Evolutionary conservation across 1,140 invertebrate species (phyloP).

Genomic region (Cepaea nemoralis): DNA sequence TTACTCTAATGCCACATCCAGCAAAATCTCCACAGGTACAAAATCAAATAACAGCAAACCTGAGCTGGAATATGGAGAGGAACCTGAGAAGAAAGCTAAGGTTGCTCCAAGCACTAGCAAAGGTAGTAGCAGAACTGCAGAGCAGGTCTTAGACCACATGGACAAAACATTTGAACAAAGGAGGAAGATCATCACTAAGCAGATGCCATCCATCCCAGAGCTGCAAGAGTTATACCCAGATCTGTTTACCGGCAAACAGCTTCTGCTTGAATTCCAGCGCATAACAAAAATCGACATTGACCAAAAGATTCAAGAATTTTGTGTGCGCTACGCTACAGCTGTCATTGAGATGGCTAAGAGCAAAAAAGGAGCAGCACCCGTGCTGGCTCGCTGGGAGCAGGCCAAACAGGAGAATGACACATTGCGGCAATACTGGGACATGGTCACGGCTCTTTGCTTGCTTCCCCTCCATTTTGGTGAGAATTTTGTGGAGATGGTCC

Average conservation of each 20-base stretch:
- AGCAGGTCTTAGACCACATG: conserved; percentile 64
- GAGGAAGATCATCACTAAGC: conserved; percentile 63
- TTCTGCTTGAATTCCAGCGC: conserved; percentile 64
- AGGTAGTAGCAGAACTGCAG: conserved; percentile 50
- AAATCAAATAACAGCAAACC: conserved; percentile 5
- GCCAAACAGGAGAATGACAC: conserved; percentile 64
- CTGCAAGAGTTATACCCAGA: conserved; percentile 64
- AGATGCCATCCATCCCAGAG: conserved; percentile 61
- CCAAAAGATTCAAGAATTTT: conserved; percentile 66
- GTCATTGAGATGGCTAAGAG: conserved; percentile 59
- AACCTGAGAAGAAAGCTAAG: conserved; percentile 30
- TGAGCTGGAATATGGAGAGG: conserved; percentile 24
- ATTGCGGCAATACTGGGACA: conserved; percentile 68
- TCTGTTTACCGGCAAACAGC: conserved; percentile 62
- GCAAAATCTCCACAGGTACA: background rate
- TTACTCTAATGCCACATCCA: background rate
- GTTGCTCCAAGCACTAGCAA: background rate
- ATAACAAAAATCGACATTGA: conserved; percentile 66
- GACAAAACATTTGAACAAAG: conserved; percentile 66
- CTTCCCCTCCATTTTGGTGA: conserved; percentile 63
- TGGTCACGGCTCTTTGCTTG: conserved; percentile 66
- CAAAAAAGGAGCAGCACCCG: conserved; percentile 55
- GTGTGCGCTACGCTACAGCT: conserved; percentile 61
- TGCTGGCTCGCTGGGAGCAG: conserved; percentile 59
- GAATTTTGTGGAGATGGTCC: conserved; percentile 66